phyloP scores from a whole-genome alignment of 1,140 invertebrate genomes.

The Drosophila yakuba region DNA sequence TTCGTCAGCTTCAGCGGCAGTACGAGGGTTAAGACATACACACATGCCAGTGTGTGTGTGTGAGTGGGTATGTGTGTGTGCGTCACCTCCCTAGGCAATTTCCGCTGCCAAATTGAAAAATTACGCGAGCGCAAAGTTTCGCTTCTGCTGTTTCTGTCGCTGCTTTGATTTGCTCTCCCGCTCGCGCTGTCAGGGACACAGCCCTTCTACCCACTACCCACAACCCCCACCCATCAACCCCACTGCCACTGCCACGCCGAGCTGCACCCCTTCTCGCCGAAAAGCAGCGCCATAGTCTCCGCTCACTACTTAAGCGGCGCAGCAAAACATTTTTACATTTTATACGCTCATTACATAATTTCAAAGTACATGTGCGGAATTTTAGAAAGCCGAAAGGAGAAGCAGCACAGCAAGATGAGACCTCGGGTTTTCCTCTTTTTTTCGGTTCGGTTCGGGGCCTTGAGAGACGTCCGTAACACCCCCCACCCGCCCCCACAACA shows the following conservation, averaged over 20 bases:
- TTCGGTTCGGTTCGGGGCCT: constrained; percentile 6
- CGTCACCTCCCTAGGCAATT: constrained; percentile 84
- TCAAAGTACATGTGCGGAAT: constrained; percentile 77
- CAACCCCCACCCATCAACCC: not conserved
- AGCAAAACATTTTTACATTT: constrained; percentile 78
- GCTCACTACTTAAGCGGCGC: constrained; percentile 63
- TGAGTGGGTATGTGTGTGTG: constrained; percentile 45
- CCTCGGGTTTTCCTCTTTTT: not conserved
- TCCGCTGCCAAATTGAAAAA: constrained; percentile 85
- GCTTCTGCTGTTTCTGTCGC: constrained; percentile 14
- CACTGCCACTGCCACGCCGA: not conserved
- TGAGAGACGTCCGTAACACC: not conserved
- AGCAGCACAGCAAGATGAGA: constrained; percentile 10
- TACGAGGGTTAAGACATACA: constrained; percentile 54
- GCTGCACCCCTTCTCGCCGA: too few relatives aligned
- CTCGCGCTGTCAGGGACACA: constrained; percentile 1
- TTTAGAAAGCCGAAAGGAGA: constrained; percentile 63
- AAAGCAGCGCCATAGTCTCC: constrained; percentile 10
- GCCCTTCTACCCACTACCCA: not conserved
- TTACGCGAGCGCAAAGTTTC: constrained; percentile 81
- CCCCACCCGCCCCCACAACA: not conserved
- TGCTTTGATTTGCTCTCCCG: constrained; percentile 64
- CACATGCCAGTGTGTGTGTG: constrained; percentile 8
- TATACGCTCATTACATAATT: constrained; percentile 85
- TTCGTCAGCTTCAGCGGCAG: constrained; percentile 37